These are phyloP conservation scores for Oryzias javanicus DNA, from an alignment of 2,113 vertebrate species.

Conservation along the genomic window DNA sequence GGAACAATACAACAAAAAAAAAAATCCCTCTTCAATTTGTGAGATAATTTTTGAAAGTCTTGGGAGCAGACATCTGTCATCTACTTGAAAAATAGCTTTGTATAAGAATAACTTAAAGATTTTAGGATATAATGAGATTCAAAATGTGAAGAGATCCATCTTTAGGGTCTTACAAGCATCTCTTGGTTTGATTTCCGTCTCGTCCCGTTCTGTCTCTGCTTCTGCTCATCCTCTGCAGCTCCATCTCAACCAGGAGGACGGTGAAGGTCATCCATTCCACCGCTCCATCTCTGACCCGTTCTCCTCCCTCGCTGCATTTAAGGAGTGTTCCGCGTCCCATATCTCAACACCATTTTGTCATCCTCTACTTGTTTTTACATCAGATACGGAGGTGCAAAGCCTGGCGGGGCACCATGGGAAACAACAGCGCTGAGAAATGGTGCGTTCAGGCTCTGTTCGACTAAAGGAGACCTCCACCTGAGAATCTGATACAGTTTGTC, in stretches of 20 bases:
- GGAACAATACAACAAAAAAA: too few species aligned
- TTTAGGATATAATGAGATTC: too few species aligned
- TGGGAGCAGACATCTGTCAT: too few species aligned
- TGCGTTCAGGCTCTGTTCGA: conserved; percentile 20
- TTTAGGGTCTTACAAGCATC: not conserved
- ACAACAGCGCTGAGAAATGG: conserved; percentile 25
- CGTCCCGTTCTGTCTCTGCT: not conserved
- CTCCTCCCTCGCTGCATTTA: not conserved
- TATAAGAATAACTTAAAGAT: too few species aligned
- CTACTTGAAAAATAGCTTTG: too few species aligned
- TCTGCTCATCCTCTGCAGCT: not conserved
- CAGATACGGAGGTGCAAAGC: conserved; percentile 43
- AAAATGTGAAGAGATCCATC: not conserved
- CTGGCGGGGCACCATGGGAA: conserved; percentile 38
- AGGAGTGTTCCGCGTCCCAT: not conserved
- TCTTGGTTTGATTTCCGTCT: not conserved
- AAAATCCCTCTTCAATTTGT: too few species aligned
- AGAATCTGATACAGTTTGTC: conserved; percentile 70
- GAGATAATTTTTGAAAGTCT: too few species aligned
- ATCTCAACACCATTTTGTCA: conserved; percentile 9
- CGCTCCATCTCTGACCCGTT: not conserved
- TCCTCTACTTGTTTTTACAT: conserved; percentile 40
- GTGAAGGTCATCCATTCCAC: conserved; percentile 4
- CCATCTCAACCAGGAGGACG: conserved; percentile 2
- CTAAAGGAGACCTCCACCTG: conserved; percentile 57